Percentiles rank a stretch among this genome's conserved stretches.
phyloP scores from a whole-genome alignment of 2,888 invertebrate species.

The Cephonodes hylas region DNA sequence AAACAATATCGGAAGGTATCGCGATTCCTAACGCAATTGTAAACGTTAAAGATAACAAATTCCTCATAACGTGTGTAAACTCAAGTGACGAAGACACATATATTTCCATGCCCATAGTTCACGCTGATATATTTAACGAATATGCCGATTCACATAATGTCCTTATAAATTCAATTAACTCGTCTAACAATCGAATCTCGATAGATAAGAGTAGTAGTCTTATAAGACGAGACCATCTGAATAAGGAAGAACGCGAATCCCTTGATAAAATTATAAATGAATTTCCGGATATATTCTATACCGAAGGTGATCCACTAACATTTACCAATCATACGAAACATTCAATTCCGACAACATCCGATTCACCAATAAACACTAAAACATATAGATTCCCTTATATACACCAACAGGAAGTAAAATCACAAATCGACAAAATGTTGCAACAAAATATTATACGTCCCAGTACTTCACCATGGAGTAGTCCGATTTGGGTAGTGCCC shows the following conservation, averaged over 20 bases:
- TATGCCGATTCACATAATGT: neutral
- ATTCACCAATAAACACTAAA: too few species aligned
- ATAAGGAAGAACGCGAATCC: constrained; percentile 31
- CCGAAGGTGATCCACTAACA: constrained; percentile 28
- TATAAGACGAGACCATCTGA: constrained; percentile 25
- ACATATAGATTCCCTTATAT: too few species aligned
- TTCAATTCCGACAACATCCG: too few species aligned
- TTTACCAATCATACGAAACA: too few species aligned
- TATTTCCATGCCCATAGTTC: neutral
- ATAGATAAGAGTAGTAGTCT: neutral
- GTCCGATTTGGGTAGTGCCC: too few species aligned
- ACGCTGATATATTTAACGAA: neutral
- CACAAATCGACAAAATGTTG: too few species aligned
- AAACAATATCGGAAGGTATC: constrained; percentile 23
- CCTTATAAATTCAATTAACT: neutral
- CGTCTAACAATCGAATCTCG: neutral
- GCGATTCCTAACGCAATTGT: constrained; percentile 30
- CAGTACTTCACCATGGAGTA: too few species aligned
- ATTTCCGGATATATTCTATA: constrained; percentile 39
- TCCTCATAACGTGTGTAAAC: constrained; percentile 16
- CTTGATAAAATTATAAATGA: constrained; percentile 29
- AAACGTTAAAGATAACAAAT: constrained; percentile 22
- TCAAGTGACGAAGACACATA: constrained; percentile 4
- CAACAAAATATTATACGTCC: too few species aligned
- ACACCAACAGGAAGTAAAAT: too few species aligned